phyloP scores from a whole-genome alignment of 1,140 invertebrate genomes.

The Bombus impatiens region DNA sequence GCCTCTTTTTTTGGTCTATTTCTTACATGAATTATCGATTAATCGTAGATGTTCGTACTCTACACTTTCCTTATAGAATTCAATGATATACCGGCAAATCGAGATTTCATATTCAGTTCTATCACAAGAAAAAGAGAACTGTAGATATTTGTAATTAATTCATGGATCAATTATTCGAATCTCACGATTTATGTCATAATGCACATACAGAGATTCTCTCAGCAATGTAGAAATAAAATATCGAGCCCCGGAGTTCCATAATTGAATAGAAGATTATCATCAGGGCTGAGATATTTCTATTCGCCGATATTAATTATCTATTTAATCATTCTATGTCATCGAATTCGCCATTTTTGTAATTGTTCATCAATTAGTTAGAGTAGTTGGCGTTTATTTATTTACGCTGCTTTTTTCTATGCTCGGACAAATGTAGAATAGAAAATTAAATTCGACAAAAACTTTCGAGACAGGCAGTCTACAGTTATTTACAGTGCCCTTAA shows the following conservation, averaged over 20 bases:
- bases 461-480: slow-evolving; percentile 30
- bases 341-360: neutral
- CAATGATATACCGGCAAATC: neutral
- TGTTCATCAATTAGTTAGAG: neutral
- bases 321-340: neutral
- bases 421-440: neutral
- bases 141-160: neutral
- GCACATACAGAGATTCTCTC: too few species aligned
- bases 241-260: neutral
- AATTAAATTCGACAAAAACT: slow-evolving; percentile 13
- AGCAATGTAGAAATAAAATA: neutral
- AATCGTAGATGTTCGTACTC: neutral
- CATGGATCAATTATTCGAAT: neutral
- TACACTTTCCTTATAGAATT: neutral
- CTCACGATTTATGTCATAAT: too few species aligned
- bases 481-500: slow-evolving; percentile 55
- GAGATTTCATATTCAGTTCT: neutral
- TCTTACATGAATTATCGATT: neutral
- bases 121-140: neutral
- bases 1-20: neutral
- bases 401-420: too few species aligned
- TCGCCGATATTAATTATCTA: neutral
- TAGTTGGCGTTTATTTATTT: neutral
- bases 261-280: neutral
- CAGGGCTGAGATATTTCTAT: too few species aligned